Evolutionary conservation across 2,888 invertebrate species (phyloP).

Genomic region (Rugalucina vietnamica): DNA sequence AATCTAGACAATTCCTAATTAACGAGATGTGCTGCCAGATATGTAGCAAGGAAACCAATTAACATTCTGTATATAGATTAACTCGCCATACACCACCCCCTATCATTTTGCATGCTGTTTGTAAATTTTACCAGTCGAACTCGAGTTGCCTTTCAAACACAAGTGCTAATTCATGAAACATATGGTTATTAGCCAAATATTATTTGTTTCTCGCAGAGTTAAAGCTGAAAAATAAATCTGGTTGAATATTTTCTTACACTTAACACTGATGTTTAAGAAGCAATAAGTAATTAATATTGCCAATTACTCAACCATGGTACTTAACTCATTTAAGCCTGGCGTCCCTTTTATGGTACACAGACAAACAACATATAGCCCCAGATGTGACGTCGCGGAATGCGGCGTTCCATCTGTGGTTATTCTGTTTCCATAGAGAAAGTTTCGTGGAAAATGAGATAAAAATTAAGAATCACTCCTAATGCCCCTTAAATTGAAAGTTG

Average conservation of each 20-base stretch:
- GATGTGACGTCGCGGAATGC: no score
- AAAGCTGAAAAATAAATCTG: neutral
- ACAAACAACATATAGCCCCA: no score
- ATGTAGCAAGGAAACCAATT: neutral
- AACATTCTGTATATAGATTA: constrained; percentile 6
- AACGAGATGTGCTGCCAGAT: constrained; percentile 6
- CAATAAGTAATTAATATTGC: no score
- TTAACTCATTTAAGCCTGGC: no score
- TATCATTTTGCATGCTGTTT: constrained; percentile 10
- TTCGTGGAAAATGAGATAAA: no score
- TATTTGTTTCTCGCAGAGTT: constrained; percentile 1
- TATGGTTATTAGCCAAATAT: neutral
- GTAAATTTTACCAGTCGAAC: constrained; percentile 15
- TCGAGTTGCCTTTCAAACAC: neutral
- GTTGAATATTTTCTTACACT: neutral
- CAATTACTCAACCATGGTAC: no score
- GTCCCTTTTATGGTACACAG: no score
- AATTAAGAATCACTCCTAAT: no score
- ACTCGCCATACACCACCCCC: constrained; percentile 11
- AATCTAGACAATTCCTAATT: neutral
- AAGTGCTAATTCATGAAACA: neutral
- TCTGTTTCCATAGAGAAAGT: no score
- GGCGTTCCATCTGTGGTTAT: no score
- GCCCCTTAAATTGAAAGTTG: no score
- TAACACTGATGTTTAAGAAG: neutral